Evolutionary conservation across 1,140 invertebrate genomes (phyloP).

Genomic region (Lithobius niger): DNA sequence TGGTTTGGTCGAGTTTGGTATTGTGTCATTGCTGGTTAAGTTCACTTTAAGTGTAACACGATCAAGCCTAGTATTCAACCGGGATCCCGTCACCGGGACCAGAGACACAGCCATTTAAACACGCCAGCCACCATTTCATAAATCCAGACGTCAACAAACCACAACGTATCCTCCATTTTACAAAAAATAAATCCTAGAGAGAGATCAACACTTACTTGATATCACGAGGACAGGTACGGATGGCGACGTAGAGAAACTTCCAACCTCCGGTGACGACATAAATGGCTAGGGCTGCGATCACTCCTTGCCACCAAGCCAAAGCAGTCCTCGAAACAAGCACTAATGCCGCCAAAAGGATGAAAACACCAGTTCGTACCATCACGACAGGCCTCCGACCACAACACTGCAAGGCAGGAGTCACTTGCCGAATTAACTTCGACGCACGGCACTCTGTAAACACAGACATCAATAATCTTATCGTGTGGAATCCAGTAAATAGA

Average conservation of each 20-base stretch:
- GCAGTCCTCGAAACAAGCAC: neutral
- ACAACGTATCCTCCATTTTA: too few species aligned
- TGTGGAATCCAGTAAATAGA: too few species aligned
- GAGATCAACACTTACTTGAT: neutral
- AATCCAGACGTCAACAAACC: too few species aligned
- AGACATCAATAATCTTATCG: too few species aligned
- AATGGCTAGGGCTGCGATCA: neutral
- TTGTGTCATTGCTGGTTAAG: too few species aligned
- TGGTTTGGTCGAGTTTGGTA: too few species aligned
- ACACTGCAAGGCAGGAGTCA: neutral
- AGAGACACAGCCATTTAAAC: too few species aligned
- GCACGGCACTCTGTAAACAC: neutral
- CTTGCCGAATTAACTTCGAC: conserved; percentile 3
- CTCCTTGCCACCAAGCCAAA: neutral
- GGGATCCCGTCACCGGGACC: too few species aligned
- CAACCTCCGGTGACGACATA: conserved; percentile 4
- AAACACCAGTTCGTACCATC: neutral
- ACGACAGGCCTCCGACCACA: neutral
- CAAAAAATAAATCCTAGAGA: too few species aligned
- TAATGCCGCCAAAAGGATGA: neutral
- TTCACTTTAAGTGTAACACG: too few species aligned
- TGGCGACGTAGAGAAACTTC: conserved; percentile 1
- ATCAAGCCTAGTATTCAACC: too few species aligned
- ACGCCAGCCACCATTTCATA: too few species aligned
- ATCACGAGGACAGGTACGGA: neutral